Percentiles rank a stretch among this genome's conserved stretches.
Conservation (phyloP, 2,797 vertebrate species). For the Carduelis carduelis region DNA sequence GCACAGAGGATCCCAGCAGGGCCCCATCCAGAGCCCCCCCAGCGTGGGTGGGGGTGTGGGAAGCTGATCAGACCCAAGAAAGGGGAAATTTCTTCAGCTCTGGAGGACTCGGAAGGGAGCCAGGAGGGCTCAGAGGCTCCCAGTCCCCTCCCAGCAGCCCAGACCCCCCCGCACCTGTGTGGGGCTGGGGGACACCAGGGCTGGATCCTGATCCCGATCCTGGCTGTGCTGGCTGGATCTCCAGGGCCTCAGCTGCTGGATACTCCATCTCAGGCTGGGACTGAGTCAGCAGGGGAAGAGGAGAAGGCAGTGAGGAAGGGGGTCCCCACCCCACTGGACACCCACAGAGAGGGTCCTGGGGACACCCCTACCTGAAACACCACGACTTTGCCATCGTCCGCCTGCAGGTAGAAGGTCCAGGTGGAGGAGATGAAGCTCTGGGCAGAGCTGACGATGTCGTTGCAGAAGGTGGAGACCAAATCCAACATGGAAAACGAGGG, state of each 20-base stretch:
- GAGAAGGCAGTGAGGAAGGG: background rate
- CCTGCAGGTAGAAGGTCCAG: conserved; percentile 98
- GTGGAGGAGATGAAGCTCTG: conserved; percentile 97
- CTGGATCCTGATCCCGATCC: conserved; percentile 76
- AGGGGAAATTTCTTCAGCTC: background rate
- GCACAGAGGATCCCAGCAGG: accelerated
- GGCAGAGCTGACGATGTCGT: conserved; percentile 91
- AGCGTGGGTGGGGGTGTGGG: background rate
- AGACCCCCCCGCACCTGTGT: conserved; percentile 71
- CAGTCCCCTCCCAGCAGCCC: background rate
- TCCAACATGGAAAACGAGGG: conserved; percentile 83
- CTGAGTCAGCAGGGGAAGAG: conserved; percentile 53
- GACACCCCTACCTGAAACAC: conserved; percentile 88
- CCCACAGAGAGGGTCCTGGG: accelerated
- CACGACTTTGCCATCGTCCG: conserved; percentile 91
- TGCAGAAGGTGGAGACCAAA: conserved; percentile 90
- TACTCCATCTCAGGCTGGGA: conserved; percentile 91
- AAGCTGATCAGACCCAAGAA: background rate
- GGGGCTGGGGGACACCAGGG: conserved; percentile 81
- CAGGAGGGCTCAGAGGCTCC: background rate
- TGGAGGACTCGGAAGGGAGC: background rate
- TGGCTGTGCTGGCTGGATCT: conserved; percentile 78
- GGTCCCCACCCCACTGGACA: background rate
- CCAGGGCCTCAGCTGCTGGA: conserved; percentile 79
- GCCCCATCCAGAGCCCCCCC: background rate